Percentiles rank a stretch among this genome's conserved stretches.
Evolutionary conservation across 2,113 vertebrate species (phyloP).

Genomic region (Labrus mixtus): DNA sequence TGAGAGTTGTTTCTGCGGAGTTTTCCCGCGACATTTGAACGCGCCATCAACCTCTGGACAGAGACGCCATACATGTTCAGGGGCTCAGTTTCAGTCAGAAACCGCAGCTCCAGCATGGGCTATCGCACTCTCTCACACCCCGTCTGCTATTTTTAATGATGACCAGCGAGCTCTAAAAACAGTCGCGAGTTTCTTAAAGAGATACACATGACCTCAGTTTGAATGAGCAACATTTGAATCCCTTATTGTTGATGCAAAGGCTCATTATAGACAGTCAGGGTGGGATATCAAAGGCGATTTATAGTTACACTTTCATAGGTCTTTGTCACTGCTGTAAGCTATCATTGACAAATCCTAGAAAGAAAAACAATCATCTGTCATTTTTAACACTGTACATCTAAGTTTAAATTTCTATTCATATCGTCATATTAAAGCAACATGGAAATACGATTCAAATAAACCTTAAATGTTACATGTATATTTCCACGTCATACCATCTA

Average conservation of each 20-base stretch:
- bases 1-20: not conserved
- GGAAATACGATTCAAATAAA: too few relatives aligned
- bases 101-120: conserved; percentile 43
- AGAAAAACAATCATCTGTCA: too few relatives aligned
- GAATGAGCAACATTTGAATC: not conserved
- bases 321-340: not conserved
- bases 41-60: conserved; percentile 37
- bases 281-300: not conserved
- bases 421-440: too few relatives aligned
- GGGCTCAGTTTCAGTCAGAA: conserved; percentile 55
- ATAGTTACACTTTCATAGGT: conserved; percentile 13
- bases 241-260: not conserved
- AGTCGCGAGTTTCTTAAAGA: conserved; percentile 70
- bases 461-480: too few relatives aligned
- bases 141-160: conserved; percentile 77
- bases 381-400: too few relatives aligned
- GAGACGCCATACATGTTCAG: conserved; percentile 53
- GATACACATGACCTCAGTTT: conserved; percentile 1
- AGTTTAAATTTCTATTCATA: too few relatives aligned
- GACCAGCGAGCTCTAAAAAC: conserved; percentile 71
- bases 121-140: conserved; percentile 59
- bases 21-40: conserved; percentile 17
- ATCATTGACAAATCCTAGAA: not conserved
- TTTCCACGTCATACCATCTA: too few relatives aligned
- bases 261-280: not conserved